phyloP scores from a whole-genome alignment of 2,113 vertebrate species.

The Plecturocebus donacophilus region DNA sequence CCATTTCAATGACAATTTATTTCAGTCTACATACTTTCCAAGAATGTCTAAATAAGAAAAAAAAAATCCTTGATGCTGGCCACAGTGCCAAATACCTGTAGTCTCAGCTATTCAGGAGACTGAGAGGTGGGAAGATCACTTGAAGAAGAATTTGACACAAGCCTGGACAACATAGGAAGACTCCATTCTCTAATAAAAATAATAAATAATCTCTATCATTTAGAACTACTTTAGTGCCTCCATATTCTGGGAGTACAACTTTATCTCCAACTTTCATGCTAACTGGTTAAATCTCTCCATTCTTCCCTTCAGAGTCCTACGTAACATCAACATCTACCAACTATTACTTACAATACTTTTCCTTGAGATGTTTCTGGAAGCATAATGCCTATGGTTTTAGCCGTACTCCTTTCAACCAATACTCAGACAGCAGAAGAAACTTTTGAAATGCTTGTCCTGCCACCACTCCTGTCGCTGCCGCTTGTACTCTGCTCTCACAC shows the following conservation, averaged over 20 bases:
- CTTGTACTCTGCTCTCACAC: background rate
- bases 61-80: background rate
- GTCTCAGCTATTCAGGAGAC: too few species aligned
- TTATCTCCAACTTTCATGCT: background rate
- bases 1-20: background rate
- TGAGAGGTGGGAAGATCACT: too few species aligned
- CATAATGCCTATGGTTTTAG: background rate
- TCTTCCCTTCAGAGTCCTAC: background rate
- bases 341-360: background rate
- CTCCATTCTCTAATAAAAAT: too few species aligned
- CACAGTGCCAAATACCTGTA: background rate
- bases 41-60: background rate
- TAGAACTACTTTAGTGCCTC: background rate
- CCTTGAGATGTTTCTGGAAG: background rate
- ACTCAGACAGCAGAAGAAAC: background rate
- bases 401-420: background rate
- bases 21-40: background rate
- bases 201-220: too few species aligned
- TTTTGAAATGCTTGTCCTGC: background rate
- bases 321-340: too few species aligned
- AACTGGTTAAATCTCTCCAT: background rate
- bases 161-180: too few species aligned
- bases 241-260: background rate
- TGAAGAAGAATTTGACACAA: too few species aligned
- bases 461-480: background rate